These are phyloP conservation scores for Galeopsomyia nigrocyanea DNA, from an alignment of 2,888 invertebrate genomes.

Conservation along the genomic window DNA sequence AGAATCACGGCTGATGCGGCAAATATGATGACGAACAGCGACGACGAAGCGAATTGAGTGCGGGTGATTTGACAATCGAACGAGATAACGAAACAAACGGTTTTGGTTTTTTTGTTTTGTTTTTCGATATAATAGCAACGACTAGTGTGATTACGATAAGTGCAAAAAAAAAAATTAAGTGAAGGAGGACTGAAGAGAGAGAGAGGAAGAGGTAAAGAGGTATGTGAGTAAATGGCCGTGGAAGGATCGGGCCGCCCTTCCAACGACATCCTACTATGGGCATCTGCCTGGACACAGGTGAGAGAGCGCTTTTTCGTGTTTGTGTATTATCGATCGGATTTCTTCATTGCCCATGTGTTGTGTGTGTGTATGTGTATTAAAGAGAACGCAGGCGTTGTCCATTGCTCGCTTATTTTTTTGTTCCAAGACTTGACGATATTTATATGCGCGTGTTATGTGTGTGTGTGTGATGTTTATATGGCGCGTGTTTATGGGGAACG, in stretches of 20 bases:
- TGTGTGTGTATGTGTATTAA: background rate
- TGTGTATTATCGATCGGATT: background rate
- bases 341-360: constrained; percentile 32
- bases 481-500: too few relatives aligned
- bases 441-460: too few relatives aligned
- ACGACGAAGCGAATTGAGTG: constrained; percentile 34
- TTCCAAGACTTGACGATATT: too few relatives aligned
- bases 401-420: too few relatives aligned
- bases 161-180: background rate
- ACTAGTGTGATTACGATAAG: background rate
- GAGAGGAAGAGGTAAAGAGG: background rate
- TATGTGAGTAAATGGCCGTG: constrained; percentile 68
- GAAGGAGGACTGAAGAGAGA: background rate
- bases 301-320: constrained; percentile 47
- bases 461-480: too few relatives aligned
- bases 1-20: constrained; percentile 50
- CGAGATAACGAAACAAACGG: too few relatives aligned
- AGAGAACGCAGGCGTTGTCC: too few relatives aligned
- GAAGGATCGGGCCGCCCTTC: constrained; percentile 58
- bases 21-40: constrained; percentile 9
- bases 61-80: too few relatives aligned
- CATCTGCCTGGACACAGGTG: constrained; percentile 72
- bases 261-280: constrained; percentile 69
- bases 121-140: too few relatives aligned
- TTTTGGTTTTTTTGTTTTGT: too few relatives aligned